phyloP scores from a whole-genome alignment of 2,113 vertebrate genomes.

The Fulmarus glacialis region DNA sequence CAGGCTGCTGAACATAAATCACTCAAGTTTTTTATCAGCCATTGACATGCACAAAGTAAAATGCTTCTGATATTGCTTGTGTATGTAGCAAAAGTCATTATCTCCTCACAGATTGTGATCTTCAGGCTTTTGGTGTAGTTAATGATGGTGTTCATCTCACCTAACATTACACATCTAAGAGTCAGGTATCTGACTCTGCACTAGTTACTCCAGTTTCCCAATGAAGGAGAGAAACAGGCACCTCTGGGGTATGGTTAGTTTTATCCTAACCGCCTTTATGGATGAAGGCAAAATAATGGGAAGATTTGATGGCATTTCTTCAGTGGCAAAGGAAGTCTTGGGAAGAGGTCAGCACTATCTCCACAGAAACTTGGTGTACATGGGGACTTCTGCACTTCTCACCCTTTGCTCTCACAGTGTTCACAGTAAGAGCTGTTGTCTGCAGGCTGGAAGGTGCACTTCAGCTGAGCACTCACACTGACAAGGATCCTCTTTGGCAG shows the following conservation, averaged over 20 bases:
- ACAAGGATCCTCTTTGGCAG: not conserved
- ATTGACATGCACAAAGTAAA: not conserved
- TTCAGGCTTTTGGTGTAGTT: not conserved
- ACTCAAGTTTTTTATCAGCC: not conserved
- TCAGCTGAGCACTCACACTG: not conserved
- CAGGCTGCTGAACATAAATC: not conserved
- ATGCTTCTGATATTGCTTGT: not conserved
- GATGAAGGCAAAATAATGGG: not conserved
- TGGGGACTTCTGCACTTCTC: not conserved
- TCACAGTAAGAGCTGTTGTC: not conserved
- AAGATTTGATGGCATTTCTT: not conserved
- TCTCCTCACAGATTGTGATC: not conserved
- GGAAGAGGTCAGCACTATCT: accelerated
- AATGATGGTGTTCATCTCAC: not conserved
- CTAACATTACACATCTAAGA: not conserved
- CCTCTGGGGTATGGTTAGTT: not conserved
- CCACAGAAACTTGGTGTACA: not conserved
- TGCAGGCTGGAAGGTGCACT: not conserved
- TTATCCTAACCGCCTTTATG: not conserved
- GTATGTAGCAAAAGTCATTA: not conserved
- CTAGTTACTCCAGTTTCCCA: not conserved
- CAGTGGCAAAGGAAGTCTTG: not conserved
- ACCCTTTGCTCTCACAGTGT: not conserved
- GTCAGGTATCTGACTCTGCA: not conserved
- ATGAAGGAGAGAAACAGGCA: not conserved